phyloP scores from a whole-genome alignment of 2,888 invertebrate species.

The Harpalus rubripes region DNA sequence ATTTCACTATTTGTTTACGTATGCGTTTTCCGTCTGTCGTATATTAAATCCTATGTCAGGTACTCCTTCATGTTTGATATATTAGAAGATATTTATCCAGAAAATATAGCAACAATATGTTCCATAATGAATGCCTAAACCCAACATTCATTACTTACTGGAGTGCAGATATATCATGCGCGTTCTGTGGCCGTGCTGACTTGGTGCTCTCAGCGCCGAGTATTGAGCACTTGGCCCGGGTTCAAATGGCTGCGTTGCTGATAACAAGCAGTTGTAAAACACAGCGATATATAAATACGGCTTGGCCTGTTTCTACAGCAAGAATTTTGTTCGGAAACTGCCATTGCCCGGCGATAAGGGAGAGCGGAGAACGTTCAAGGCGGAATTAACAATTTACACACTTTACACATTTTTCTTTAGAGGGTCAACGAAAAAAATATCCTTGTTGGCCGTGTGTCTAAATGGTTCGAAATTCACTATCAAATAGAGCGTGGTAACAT shows the following conservation, averaged over 20 bases:
- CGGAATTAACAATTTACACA: neutral
- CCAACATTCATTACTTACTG: conserved; percentile 21
- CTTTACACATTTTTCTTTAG: neutral
- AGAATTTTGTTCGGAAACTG: conserved; percentile 71
- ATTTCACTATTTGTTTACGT: neutral
- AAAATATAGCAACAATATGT: conserved; percentile 44
- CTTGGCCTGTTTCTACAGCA: conserved; percentile 71
- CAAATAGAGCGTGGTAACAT: too few relatives aligned
- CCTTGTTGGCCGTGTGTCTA: too few relatives aligned
- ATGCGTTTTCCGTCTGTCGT: neutral
- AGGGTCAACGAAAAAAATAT: neutral
- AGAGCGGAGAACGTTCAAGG: neutral
- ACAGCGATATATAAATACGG: conserved; percentile 70
- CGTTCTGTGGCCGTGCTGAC: conserved; percentile 24
- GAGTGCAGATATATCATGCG: conserved; percentile 28
- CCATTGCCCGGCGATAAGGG: neutral
- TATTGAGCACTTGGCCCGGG: conserved; percentile 71
- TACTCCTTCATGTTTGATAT: conserved; percentile 14
- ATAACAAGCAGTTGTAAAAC: conserved; percentile 69
- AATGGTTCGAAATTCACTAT: too few relatives aligned
- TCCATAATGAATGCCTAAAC: conserved; percentile 30
- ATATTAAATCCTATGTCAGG: neutral
- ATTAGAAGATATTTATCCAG: conserved; percentile 9
- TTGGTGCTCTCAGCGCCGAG: conserved; percentile 12
- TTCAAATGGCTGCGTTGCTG: conserved; percentile 72